Evolutionary conservation across 2,797 vertebrate genomes (phyloP).

Genomic region (Arrhamphus sclerolepis): DNA sequence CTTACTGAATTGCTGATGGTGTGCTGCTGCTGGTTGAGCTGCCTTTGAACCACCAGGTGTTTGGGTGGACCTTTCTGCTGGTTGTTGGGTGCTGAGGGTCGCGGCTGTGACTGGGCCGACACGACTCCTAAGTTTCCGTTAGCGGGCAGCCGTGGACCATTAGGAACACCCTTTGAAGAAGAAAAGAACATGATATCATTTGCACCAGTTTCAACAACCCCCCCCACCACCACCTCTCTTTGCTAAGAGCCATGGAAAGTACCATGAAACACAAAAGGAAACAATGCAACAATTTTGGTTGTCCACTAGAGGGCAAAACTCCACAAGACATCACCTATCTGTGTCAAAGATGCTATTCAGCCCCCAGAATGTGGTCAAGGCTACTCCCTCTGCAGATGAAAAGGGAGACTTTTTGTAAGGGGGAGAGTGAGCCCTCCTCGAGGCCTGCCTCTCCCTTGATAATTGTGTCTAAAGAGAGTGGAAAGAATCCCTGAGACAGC

Average conservation of each 20-base stretch:
- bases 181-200: constrained; percentile 22
- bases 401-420: constrained; percentile 57
- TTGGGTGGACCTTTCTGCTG: constrained; percentile 88
- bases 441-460: constrained; percentile 72
- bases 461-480: constrained; percentile 77
- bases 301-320: constrained; percentile 76
- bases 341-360: constrained; percentile 62
- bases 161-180: constrained; percentile 57
- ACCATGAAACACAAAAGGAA: neutral
- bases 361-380: constrained; percentile 72
- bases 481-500: constrained; percentile 80
- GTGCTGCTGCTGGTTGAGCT: constrained; percentile 86
- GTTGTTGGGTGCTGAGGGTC: constrained; percentile 60
- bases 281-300: constrained; percentile 29
- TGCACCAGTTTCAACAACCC: constrained; percentile 5
- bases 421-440: constrained; percentile 57
- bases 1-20: constrained; percentile 85
- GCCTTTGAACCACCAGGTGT: constrained; percentile 85
- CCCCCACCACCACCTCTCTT: too few species aligned
- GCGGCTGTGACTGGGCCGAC: constrained; percentile 85
- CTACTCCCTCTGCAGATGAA: constrained; percentile 77
- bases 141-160: constrained; percentile 83
- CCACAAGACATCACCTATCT: constrained; percentile 35
- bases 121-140: constrained; percentile 85
- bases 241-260: neutral